Conservation (phyloP, 2,113 vertebrate species). For the Crotalus tigris region DNA sequence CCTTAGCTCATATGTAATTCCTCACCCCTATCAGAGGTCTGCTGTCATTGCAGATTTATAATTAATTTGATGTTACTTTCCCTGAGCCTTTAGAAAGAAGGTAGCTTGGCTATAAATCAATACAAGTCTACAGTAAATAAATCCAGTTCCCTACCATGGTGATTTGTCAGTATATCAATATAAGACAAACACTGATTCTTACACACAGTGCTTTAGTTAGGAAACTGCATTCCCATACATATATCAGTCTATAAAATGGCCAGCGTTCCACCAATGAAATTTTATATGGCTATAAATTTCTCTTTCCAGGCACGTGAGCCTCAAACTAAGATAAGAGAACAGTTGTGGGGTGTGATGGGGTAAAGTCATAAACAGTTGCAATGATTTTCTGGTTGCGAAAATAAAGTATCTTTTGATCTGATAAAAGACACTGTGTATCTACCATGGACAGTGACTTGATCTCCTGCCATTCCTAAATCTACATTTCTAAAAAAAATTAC, state of each 20-base stretch:
- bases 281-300: not conserved
- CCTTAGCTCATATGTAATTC: not conserved
- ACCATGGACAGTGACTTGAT: not conserved
- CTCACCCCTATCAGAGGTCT: not conserved
- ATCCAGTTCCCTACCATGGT: not conserved
- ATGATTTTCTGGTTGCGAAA: not conserved
- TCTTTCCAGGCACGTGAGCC: not conserved
- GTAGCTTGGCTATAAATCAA: not conserved
- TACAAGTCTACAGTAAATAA: not conserved
- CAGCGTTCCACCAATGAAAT: not conserved
- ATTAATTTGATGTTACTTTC: not conserved
- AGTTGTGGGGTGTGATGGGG: not conserved
- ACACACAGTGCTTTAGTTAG: not conserved
- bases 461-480: not conserved
- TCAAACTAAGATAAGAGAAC: slow-evolving; percentile 16
- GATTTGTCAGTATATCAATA: not conserved
- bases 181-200: not conserved
- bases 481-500: not conserved
- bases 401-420: not conserved
- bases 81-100: not conserved
- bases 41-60: not conserved
- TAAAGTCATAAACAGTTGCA: not conserved
- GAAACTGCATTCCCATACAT: not conserved
- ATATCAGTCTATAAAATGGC: not conserved
- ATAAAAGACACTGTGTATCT: not conserved